Percentiles rank a stretch among this genome's conserved stretches.
Conservation (phyloP, 2,113 vertebrate species). For the Sialia sialis region DNA sequence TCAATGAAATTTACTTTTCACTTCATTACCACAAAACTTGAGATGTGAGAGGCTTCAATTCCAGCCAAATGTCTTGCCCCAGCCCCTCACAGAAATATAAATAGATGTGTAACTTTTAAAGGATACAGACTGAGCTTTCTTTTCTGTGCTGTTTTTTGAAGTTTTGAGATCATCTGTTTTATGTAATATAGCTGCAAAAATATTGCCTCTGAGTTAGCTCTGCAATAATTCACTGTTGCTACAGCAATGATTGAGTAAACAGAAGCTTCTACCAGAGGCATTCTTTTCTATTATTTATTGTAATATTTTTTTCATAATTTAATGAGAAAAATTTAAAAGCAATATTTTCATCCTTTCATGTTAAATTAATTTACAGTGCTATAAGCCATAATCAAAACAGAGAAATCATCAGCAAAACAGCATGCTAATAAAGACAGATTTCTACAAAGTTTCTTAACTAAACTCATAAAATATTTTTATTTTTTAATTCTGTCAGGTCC, state of each 20-base stretch:
- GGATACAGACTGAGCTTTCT: conserved; percentile 16
- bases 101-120: conserved; percentile 67
- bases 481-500: not conserved
- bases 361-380: conserved; percentile 78
- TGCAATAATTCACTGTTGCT: conserved; percentile 68
- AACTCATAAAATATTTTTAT: conserved; percentile 30
- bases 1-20: conserved; percentile 30
- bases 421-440: conserved; percentile 74
- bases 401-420: conserved; percentile 65
- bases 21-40: conserved; percentile 22
- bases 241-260: conserved; percentile 72
- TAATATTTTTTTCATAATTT: conserved; percentile 73
- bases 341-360: conserved; percentile 78
- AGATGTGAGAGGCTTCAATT: conserved; percentile 16
- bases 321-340: conserved; percentile 76
- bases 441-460: conserved; percentile 58
- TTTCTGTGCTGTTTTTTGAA: conserved; percentile 26
- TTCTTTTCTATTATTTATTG: conserved; percentile 77
- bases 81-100: conserved; percentile 14
- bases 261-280: conserved; percentile 72
- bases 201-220: conserved; percentile 64
- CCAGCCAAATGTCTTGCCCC: not conserved
- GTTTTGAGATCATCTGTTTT: conserved; percentile 68
- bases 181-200: conserved; percentile 65
- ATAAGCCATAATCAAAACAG: conserved; percentile 72